phyloP scores from a whole-genome alignment of 2,797 vertebrate species.

The Orientallactaga sibirica region DNA sequence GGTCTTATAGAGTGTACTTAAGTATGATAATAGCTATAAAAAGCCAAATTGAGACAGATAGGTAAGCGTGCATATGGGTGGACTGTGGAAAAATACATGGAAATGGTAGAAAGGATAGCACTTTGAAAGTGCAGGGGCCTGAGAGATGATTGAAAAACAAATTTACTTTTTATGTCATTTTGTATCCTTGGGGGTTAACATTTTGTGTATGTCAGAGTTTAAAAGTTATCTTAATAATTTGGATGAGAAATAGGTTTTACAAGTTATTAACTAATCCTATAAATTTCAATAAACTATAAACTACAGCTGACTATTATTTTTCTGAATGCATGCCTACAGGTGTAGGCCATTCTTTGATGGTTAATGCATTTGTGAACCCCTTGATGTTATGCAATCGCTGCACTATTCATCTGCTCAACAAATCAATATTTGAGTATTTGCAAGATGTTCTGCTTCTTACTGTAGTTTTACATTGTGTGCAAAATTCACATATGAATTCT shows the following conservation, averaged over 20 bases:
- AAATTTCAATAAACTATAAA: not conserved
- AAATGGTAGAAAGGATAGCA: not conserved
- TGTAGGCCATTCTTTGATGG: constrained; percentile 21
- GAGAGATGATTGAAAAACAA: not conserved
- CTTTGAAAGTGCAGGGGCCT: not conserved
- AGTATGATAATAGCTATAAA: not conserved
- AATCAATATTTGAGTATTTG: constrained; percentile 72
- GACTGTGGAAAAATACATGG: not conserved
- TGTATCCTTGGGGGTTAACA: not conserved
- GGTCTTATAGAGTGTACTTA: not conserved
- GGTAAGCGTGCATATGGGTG: not conserved
- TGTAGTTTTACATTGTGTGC: constrained; percentile 7
- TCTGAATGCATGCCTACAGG: not conserved
- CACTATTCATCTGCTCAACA: constrained; percentile 66
- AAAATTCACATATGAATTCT: constrained; percentile 36
- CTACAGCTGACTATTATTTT: not conserved
- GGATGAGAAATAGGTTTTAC: not conserved
- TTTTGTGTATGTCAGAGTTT: not conserved
- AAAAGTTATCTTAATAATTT: constrained; percentile 39
- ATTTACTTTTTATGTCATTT: not conserved
- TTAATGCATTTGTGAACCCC: constrained; percentile 45
- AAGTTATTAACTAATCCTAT: not conserved
- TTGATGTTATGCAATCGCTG: not conserved
- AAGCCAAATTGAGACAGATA: not conserved
- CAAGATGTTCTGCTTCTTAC: constrained; percentile 53